A percentile compares a stretch with the other conserved stretches of the same genome.
Conservation (phyloP, 2,888 invertebrate genomes). For the Parnassius glacialis region DNA sequence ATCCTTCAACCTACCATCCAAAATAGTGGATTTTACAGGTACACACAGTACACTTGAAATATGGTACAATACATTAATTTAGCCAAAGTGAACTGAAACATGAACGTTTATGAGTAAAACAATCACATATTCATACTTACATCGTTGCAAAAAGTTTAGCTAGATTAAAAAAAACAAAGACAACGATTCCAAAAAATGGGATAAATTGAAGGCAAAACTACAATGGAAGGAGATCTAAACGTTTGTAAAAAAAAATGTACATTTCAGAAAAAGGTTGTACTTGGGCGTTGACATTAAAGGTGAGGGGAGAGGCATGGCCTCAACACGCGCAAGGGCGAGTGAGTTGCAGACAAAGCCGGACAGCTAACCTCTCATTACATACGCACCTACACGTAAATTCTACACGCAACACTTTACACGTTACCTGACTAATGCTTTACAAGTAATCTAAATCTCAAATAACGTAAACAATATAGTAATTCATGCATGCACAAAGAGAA, state of each 20-base stretch:
- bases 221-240: neutral
- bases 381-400: slow-evolving; percentile 23
- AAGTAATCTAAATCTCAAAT: neutral
- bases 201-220: neutral
- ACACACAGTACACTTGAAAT: too few species aligned
- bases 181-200: neutral
- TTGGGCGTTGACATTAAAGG: slow-evolving; percentile 61
- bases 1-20: too few species aligned
- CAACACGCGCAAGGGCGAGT: slow-evolving; percentile 57
- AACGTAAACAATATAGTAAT: too few species aligned
- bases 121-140: too few species aligned
- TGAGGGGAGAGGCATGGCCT: slow-evolving; percentile 63
- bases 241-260: slow-evolving; percentile 36
- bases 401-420: slow-evolving; percentile 12
- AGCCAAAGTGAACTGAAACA: too few species aligned
- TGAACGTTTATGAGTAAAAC: too few species aligned
- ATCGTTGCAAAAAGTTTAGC: too few species aligned
- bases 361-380: slow-evolving; percentile 24
- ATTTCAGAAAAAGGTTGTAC: slow-evolving; percentile 41
- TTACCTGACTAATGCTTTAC: neutral
- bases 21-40: too few species aligned
- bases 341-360: slow-evolving; percentile 33
- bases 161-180: too few species aligned
- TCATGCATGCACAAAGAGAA: neutral
- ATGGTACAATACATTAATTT: too few species aligned